Conservation (phyloP, 2,113 vertebrate species). For the Vulpes ferrilata region DNA sequence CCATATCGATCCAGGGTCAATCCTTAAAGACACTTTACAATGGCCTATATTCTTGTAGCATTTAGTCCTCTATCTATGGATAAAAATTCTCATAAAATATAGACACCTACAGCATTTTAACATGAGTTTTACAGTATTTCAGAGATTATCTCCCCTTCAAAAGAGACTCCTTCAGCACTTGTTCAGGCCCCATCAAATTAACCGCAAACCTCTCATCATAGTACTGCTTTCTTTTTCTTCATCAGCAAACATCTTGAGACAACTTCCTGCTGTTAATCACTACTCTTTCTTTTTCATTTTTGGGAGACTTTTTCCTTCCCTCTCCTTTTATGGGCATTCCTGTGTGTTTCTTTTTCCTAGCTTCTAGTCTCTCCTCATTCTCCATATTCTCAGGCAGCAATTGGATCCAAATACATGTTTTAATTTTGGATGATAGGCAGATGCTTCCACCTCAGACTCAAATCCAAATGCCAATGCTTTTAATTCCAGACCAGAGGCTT, state of each 20-base stretch:
- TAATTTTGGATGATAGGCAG: background rate
- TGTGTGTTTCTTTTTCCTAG: background rate
- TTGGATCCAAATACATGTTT: background rate
- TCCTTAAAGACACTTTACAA: background rate
- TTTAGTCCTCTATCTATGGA: background rate
- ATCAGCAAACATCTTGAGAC: background rate
- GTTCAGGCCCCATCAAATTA: background rate
- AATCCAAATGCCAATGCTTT: background rate
- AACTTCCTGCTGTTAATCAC: background rate
- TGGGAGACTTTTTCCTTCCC: background rate
- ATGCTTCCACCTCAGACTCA: background rate
- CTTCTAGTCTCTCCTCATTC: background rate
- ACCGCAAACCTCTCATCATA: background rate
- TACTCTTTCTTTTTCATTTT: background rate
- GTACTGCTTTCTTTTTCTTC: background rate
- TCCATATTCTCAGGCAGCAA: background rate
- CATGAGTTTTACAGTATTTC: background rate
- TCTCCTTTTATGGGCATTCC: background rate
- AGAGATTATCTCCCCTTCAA: background rate
- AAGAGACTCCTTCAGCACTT: background rate
- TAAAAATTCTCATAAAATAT: background rate
- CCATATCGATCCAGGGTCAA: background rate
- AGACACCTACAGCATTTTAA: background rate
- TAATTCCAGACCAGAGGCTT: background rate
- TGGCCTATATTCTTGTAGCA: background rate